Evolutionary conservation across 2,888 invertebrate genomes (phyloP).

Genomic region (Lasius platythorax): DNA sequence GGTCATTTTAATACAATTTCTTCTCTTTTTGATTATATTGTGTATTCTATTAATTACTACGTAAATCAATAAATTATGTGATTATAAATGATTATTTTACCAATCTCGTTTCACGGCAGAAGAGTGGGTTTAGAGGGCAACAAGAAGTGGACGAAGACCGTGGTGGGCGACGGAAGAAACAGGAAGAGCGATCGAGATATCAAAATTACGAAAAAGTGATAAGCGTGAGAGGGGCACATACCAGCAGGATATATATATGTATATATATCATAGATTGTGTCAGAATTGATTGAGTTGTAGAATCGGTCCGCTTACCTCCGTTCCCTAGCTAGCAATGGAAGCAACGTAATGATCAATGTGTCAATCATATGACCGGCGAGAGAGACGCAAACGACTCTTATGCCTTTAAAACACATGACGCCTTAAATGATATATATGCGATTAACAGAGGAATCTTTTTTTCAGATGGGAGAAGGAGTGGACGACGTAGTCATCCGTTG

Average conservation of each 20-base stretch:
- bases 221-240: conserved; percentile 74
- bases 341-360: conserved; percentile 83
- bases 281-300: conserved; percentile 71
- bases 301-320: conserved; percentile 82
- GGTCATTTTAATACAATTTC: not conserved
- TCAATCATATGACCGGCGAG: conserved; percentile 69
- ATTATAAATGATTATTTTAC: not conserved
- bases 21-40: not conserved
- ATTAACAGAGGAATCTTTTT: conserved; percentile 24
- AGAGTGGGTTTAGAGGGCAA: conserved; percentile 30
- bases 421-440: conserved; percentile 33
- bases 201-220: conserved; percentile 68
- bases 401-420: conserved; percentile 42
- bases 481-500: not conserved
- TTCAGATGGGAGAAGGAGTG: not conserved
- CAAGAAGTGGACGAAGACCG: conserved; percentile 55
- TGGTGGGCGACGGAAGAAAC: conserved; percentile 57
- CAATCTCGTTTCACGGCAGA: conserved; percentile 66
- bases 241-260: conserved; percentile 75
- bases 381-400: conserved; percentile 63
- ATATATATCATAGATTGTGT: conserved; percentile 66
- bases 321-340: conserved; percentile 85
- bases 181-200: conserved; percentile 59
- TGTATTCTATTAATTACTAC: not conserved
- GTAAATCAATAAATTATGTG: not conserved